Evolutionary conservation across 2,797 vertebrate genomes (phyloP).

Genomic region (Phrynocephalus vlangalii): DNA sequence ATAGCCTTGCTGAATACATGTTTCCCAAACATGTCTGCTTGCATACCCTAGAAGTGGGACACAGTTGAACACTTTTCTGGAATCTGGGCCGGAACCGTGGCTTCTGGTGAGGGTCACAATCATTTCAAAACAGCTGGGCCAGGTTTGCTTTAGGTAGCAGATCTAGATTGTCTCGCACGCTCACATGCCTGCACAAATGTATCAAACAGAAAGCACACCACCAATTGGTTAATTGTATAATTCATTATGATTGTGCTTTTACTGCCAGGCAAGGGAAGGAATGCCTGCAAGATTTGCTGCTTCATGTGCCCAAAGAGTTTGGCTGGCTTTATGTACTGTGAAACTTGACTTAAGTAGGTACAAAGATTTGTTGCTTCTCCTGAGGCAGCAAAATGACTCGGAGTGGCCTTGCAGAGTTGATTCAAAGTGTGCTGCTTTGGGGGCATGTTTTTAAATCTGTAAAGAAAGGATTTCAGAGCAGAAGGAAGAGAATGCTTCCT

Average conservation of each 20-base stretch:
- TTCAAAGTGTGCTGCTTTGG: background rate
- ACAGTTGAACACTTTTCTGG: background rate
- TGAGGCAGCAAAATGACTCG: background rate
- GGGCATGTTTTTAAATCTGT: background rate
- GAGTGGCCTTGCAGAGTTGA: background rate
- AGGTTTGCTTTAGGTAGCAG: no score
- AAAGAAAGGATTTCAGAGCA: background rate
- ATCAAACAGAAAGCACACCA: no score
- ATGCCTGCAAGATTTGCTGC: no score
- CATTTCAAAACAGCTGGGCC: background rate
- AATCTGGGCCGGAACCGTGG: background rate
- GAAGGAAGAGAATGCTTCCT: background rate
- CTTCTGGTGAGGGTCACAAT: background rate
- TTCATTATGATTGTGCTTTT: no score
- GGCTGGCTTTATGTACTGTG: no score
- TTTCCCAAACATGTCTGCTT: background rate
- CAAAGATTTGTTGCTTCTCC: background rate
- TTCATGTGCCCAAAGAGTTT: no score
- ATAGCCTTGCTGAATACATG: background rate
- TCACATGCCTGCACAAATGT: no score
- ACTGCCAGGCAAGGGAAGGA: no score
- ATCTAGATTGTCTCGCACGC: no score
- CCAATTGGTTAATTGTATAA: no score
- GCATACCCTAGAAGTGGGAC: background rate
- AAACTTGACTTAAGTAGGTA: background rate